Evolutionary conservation across 2,113 vertebrate genomes (phyloP), one percentile per base, ranked within the genome.

Genomic region (Oreochromis aureus): DNA sequence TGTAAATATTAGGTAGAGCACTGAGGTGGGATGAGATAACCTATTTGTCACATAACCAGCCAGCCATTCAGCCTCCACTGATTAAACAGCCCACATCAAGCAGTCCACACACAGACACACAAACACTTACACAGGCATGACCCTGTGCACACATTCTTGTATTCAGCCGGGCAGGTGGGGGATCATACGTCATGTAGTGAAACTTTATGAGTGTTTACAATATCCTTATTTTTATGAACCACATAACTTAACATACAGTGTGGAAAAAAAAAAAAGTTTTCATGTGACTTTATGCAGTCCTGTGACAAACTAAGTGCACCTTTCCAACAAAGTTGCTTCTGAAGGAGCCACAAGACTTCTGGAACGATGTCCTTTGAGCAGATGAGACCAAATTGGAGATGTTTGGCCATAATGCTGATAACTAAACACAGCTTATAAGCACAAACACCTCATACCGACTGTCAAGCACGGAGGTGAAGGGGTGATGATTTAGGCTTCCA

Each of bases 1-100:
- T 96, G 95, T 91, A 96, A 97, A 97, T 96, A 97, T 96, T 96
- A 91, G 93, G 92, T 95, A 96, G 96, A 97, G 96, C 95, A 96
- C 95, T 93, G 89, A 93, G 95, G 90, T 94, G 94, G 91, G 87
- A 93, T 86, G 92, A 95, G 95, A 96, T 96, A 96, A 96, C 94
- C 95, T 91, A 96, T 96, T 96, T 96, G 95, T 96, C 94, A 96
- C 92, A 95, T 95, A 95, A 94, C 92, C 95, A 95, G 92, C 94
- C 94, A 96, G 92, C 92, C 95, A 96, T 96, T 95, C 93, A 94
- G 92, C 90, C 86, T 90, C 91, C 87, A 91, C 93, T 96, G 94
- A 95, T 95, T 95, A 95, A 96, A 96, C 91, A 95, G 86, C 85
- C 89, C 82, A 93, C 90, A 93, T 86, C 48, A 90, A 95, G 88